These are phyloP conservation scores for Erannis defoliaria DNA, from an alignment of 2,888 invertebrate species.

Conservation along the genomic window DNA sequence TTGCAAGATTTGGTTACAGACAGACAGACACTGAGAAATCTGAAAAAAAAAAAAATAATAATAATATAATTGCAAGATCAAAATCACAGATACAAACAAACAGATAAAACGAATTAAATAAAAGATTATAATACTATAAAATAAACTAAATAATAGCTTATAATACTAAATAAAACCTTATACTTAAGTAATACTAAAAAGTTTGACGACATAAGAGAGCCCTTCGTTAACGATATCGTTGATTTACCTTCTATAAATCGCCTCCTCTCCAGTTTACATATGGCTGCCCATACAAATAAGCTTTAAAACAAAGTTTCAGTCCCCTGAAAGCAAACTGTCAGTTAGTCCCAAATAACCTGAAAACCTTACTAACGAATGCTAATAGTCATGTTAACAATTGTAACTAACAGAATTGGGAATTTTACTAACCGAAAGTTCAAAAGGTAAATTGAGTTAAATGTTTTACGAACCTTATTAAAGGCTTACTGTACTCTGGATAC, in stretches of 20 bases:
- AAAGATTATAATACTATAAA: too few species aligned
- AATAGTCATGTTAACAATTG: slow-evolving; percentile 62
- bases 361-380: slow-evolving; percentile 55
- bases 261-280: slow-evolving; percentile 24
- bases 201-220: too few species aligned
- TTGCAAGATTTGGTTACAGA: too few species aligned
- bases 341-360: slow-evolving; percentile 52
- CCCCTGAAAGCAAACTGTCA: slow-evolving; percentile 66
- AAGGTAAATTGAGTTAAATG: slow-evolving; percentile 37
- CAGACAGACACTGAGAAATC: too few species aligned
- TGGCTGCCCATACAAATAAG: slow-evolving; percentile 59
- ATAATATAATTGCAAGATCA: too few species aligned
- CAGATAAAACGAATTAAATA: too few species aligned
- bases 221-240: too few species aligned
- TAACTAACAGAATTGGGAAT: slow-evolving; percentile 43
- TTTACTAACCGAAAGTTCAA: slow-evolving; percentile 34
- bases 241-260: slow-evolving; percentile 4
- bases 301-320: slow-evolving; percentile 62
- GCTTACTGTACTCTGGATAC: slow-evolving; percentile 13
- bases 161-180: too few species aligned
- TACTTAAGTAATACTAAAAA: too few species aligned
- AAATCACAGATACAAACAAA: too few species aligned
- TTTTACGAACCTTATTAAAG: slow-evolving; percentile 32
- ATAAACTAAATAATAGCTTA: too few species aligned
- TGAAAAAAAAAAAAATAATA: too few species aligned